These are phyloP conservation scores for Myrmecobius fasciatus DNA, from an alignment of 2,113 vertebrate genomes.

Conservation along the genomic window DNA sequence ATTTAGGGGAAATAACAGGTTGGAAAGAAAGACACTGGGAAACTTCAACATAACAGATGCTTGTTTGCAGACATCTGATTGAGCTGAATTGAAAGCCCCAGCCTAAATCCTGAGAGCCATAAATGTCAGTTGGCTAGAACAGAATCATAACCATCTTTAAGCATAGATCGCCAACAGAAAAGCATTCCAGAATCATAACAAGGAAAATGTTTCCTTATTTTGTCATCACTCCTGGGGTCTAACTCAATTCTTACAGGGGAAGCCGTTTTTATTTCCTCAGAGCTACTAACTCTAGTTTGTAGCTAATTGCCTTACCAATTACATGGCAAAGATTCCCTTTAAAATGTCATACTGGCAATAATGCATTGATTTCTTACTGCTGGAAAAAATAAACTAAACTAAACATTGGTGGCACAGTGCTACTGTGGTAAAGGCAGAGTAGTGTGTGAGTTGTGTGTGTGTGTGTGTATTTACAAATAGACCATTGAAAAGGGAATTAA, in stretches of 20 bases:
- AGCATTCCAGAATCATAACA: conserved; percentile 60
- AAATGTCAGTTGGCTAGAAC: conserved; percentile 77
- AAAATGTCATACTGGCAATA: conserved; percentile 31
- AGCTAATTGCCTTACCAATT: conserved; percentile 32
- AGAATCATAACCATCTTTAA: conserved; percentile 71
- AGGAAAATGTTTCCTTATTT: conserved; percentile 50
- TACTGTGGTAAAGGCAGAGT: neutral
- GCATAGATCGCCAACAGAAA: conserved; percentile 71
- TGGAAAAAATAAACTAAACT: neutral
- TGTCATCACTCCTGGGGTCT: conserved; percentile 33
- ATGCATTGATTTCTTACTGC: neutral
- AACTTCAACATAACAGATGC: conserved; percentile 78
- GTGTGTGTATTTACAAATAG: neutral
- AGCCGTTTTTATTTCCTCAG: conserved; percentile 31
- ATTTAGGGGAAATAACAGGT: conserved; percentile 80
- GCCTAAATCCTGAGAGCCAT: conserved; percentile 69
- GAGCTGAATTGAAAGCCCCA: conserved; percentile 73
- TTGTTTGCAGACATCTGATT: conserved; percentile 78
- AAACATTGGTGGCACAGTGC: neutral
- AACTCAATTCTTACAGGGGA: conserved; percentile 11
- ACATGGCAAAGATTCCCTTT: conserved; percentile 34
- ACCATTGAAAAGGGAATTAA: conserved; percentile 46
- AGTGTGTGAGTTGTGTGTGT: no score
- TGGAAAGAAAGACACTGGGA: conserved; percentile 75
- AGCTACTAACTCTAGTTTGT: neutral